Evolutionary conservation across 2,888 invertebrate genomes (phyloP).

Genomic region (Petrophora chlorosata): DNA sequence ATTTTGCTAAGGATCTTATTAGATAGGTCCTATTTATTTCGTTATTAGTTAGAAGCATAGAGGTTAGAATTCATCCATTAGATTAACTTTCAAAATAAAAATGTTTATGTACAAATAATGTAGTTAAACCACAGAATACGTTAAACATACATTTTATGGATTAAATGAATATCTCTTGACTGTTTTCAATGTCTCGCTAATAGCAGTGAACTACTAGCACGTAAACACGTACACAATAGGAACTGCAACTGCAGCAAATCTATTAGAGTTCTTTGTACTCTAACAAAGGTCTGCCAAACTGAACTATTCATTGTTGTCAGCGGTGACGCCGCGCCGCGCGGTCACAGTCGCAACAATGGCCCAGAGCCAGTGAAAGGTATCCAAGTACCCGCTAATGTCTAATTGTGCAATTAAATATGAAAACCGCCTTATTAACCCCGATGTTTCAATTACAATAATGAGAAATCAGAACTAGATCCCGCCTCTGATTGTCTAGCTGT

Average conservation of each 20-base stretch:
- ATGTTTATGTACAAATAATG: too few relatives aligned
- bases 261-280: constrained; percentile 25
- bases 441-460: constrained; percentile 62
- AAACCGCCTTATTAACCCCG: constrained; percentile 63
- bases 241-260: constrained; percentile 22
- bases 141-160: too few relatives aligned
- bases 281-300: constrained; percentile 35
- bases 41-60: too few relatives aligned
- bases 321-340: too few relatives aligned
- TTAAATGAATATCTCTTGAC: too few relatives aligned
- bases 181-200: too few relatives aligned
- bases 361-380: constrained; percentile 61
- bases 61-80: too few relatives aligned
- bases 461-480: constrained; percentile 53
- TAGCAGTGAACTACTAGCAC: neutral
- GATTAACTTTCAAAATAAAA: too few relatives aligned
- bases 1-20: too few relatives aligned
- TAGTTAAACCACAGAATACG: too few relatives aligned
- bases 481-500: constrained; percentile 47
- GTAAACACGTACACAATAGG: constrained; percentile 16
- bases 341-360: constrained; percentile 43
- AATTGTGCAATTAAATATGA: constrained; percentile 67
- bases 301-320: constrained; percentile 57
- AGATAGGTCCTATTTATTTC: too few relatives aligned
- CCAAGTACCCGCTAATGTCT: constrained; percentile 44